phyloP scores from a whole-genome alignment of 2,113 vertebrate species.

The Bujurquina vittata region DNA sequence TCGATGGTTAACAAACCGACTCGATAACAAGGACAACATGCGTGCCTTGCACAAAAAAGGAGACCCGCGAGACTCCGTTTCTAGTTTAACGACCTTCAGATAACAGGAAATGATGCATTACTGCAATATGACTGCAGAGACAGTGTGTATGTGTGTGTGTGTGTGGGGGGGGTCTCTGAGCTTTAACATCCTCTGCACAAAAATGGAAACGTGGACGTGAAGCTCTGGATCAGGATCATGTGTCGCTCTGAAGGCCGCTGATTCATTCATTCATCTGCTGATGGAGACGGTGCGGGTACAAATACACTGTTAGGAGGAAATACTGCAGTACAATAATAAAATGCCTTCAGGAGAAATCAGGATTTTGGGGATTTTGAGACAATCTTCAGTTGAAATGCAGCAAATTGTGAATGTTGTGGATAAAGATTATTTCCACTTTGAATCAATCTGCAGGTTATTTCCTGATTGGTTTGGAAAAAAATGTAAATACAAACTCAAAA shows the following conservation, averaged over 20 bases:
- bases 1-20: not conserved
- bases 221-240: not conserved
- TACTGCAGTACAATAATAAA: too few species aligned
- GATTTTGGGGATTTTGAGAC: not conserved
- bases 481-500: too few species aligned
- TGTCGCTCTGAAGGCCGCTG: not conserved
- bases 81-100: slow-evolving; percentile 30
- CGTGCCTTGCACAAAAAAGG: slow-evolving; percentile 58
- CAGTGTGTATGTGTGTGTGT: too few species aligned
- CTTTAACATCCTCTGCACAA: not conserved
- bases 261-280: not conserved
- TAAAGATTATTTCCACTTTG: too few species aligned
- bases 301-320: not conserved
- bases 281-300: not conserved
- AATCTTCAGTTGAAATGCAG: not conserved
- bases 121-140: not conserved
- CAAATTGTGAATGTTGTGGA: too few species aligned
- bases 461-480: not conserved
- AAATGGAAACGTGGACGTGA: slow-evolving; percentile 35
- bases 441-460: too few species aligned
- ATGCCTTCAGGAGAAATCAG: too few species aligned
- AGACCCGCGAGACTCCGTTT: not conserved
- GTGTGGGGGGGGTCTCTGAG: too few species aligned
- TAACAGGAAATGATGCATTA: not conserved
- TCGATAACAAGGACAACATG: not conserved